These are phyloP conservation scores for Saguinus midas DNA, from an alignment of 2,113 vertebrate genomes.

Conservation along the genomic window DNA sequence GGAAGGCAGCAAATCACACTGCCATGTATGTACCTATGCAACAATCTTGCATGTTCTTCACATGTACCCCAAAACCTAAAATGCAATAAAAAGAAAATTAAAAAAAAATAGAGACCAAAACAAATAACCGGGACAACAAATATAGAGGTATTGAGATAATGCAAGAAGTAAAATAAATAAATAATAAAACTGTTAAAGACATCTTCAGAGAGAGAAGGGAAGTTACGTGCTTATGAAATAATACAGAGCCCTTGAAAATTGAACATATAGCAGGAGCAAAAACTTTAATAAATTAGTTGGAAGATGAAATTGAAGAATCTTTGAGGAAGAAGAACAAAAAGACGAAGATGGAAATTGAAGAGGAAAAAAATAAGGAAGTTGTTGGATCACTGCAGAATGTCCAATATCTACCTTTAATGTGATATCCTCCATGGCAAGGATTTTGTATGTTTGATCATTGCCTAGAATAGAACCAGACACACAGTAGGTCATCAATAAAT, in stretches of 20 bases:
- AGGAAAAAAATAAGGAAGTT: neutral
- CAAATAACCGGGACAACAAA: neutral
- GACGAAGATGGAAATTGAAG: neutral
- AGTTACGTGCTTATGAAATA: neutral
- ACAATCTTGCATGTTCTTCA: too few species aligned
- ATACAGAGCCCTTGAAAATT: neutral
- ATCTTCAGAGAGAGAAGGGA: neutral
- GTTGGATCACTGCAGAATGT: neutral
- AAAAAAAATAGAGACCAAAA: constrained; percentile 3
- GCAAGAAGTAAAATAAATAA: neutral
- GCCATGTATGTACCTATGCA: too few species aligned
- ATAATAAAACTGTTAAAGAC: neutral
- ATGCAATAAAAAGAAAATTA: too few species aligned
- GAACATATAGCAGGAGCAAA: constrained; percentile 10
- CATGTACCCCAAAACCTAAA: too few species aligned
- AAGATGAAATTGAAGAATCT: neutral
- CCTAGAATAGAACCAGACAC: constrained; percentile 14
- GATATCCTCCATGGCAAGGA: neutral
- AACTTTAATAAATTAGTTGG: neutral
- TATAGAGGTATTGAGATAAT: neutral
- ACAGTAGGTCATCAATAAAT: neutral
- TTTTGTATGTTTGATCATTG: neutral
- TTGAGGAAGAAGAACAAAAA: neutral
- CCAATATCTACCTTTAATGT: neutral
- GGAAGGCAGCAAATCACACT: too few species aligned